These are phyloP conservation scores for Lasioglossum marginatum DNA, from an alignment of 2,888 invertebrate genomes.

Conservation along the genomic window DNA sequence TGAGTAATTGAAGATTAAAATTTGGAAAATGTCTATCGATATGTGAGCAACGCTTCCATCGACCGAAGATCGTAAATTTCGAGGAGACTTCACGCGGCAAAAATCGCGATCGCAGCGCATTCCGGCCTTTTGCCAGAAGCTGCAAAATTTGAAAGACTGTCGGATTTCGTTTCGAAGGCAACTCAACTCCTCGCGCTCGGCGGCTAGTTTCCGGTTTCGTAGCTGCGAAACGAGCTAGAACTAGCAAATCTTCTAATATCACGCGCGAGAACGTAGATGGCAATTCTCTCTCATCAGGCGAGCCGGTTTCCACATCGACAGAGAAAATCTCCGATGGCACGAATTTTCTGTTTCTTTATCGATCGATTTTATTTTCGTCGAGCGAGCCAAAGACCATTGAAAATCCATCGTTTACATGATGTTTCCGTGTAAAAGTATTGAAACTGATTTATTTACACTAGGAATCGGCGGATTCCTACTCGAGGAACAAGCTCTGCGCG, in stretches of 20 bases:
- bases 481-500: not conserved
- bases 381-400: not conserved
- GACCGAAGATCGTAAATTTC: not conserved
- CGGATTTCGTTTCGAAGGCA: constrained; percentile 59
- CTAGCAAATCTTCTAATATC: constrained; percentile 41
- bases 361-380: not conserved
- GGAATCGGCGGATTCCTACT: not conserved
- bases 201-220: constrained; percentile 50
- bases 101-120: constrained; percentile 35
- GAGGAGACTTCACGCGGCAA: constrained; percentile 33
- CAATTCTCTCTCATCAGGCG: constrained; percentile 34
- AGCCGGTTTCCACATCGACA: not conserved
- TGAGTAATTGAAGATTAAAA: not conserved
- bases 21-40: not conserved
- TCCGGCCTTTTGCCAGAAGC: constrained; percentile 40
- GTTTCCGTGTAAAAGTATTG: not conserved
- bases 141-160: constrained; percentile 69
- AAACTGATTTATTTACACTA: not conserved
- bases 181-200: constrained; percentile 41
- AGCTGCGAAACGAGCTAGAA: constrained; percentile 50
- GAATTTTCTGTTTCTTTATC: not conserved
- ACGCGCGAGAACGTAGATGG: constrained; percentile 20
- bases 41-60: no score
- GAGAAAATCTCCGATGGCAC: not conserved
- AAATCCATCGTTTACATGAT: not conserved